Percentiles rank a stretch among this genome's conserved stretches.
Conservation (phyloP, 2,113 vertebrate species). For the Elaphurus davidianus region DNA sequence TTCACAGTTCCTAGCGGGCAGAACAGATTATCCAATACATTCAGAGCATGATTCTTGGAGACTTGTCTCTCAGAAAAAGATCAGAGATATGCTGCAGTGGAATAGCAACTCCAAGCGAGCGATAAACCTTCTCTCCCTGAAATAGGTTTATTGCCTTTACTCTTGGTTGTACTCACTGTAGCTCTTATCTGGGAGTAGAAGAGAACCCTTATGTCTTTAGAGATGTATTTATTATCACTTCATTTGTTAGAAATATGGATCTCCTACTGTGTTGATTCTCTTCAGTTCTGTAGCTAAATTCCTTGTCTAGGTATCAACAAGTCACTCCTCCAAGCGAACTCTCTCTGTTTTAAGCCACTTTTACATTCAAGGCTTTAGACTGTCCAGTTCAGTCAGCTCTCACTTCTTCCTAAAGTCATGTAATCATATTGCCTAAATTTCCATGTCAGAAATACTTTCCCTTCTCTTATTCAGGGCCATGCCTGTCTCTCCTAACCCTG, state of each 20-base stretch:
- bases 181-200: not conserved
- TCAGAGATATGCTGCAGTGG: not conserved
- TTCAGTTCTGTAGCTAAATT: not conserved
- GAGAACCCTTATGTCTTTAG: not conserved
- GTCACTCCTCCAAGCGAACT: not conserved
- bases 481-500: not conserved
- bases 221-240: not conserved
- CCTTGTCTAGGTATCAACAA: not conserved
- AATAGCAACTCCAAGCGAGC: not conserved
- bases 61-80: not conserved
- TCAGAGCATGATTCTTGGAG: not conserved
- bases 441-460: not conserved
- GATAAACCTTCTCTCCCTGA: not conserved
- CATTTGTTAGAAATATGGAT: not conserved
- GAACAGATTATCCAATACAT: not conserved
- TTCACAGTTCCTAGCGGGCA: not conserved
- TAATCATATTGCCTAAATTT: not conserved
- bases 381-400: not conserved
- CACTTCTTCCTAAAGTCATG: not conserved
- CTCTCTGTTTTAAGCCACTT: not conserved
- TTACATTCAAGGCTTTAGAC: not conserved
- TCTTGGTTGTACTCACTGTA: not conserved
- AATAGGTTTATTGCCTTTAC: not conserved
- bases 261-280: not conserved
- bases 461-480: not conserved